Evolutionary conservation across 1,140 invertebrate genomes (phyloP), one percentile per base, ranked within the genome.

Genomic region (Oryctes rhinoceros): DNA sequence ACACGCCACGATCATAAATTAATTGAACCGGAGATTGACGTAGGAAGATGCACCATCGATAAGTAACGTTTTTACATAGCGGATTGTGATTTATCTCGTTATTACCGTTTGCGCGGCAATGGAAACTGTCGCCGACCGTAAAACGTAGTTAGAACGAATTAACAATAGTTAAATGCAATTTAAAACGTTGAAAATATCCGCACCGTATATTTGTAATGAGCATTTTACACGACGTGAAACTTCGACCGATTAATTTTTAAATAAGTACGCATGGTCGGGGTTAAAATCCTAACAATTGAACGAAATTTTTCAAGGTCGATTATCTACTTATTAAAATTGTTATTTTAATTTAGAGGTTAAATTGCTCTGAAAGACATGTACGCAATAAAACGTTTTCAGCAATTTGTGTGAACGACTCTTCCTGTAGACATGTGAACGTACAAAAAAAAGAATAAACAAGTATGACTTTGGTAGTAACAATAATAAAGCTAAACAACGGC

Each of bases 231-330:
- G 20, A 20, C 37, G 20, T 76, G 37, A 37, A 76, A 76, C 37
- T 37, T 76, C 65, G 4, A 30, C 15, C 48, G 75, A 76, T 76
- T 76, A 76, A 76, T 47, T 76, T 76, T 48, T 15, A 76, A 76
- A 76, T 48, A 48, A 44, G 75, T 76, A 76, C 47, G 18, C 20
- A 76, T 15, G 18, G 35, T 37, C 75, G 75, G 75, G 75, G 75
- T 76, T 76, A 76, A 76, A 76, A 76, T 76, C 75, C 75, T 76
- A 39, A 76, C 37, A 76, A 76, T 76, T 76, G 75, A 76, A 24
- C 75, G 35, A 76, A 76, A 76, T 76, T 76, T 49, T 76, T 76
- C 75, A 76, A 76, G 75, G 75, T 76, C 75, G 75, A 76, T 76
- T 76, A 76, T 44, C 47, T 76, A 76, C 75, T 76, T 49, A 47